phyloP scores from a whole-genome alignment of 2,797 vertebrate species.

The Sus cebifrons region DNA sequence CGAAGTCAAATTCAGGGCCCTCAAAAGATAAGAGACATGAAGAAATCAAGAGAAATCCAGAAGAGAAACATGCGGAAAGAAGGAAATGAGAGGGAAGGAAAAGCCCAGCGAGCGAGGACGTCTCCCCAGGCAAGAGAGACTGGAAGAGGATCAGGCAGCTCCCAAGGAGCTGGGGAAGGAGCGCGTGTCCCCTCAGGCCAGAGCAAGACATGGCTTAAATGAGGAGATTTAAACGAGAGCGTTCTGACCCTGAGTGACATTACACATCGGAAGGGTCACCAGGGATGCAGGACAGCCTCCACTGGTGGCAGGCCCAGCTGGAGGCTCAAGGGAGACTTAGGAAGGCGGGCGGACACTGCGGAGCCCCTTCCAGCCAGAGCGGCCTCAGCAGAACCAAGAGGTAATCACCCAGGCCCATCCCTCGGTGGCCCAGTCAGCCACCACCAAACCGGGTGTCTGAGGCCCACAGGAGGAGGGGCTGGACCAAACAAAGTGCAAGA shows the following conservation, averaged over 20 bases:
- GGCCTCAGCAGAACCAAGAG: neutral
- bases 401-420: neutral
- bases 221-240: neutral
- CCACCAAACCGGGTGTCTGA: neutral
- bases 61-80: neutral
- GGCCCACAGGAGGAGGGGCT: neutral
- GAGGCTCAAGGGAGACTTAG: neutral
- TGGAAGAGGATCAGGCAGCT: neutral
- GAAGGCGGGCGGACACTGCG: neutral
- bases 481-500: neutral
- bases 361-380: neutral
- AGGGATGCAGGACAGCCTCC: neutral
- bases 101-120: neutral
- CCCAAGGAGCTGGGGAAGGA: neutral
- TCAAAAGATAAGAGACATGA: neutral
- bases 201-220: fast-evolving
- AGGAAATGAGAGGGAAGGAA: neutral
- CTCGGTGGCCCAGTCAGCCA: neutral
- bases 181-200: neutral
- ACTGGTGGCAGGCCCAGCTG: neutral
- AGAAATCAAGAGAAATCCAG: neutral
- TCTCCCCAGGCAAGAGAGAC: neutral
- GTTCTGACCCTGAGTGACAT: neutral
- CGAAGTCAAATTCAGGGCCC: neutral
- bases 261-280: neutral